Conservation (phyloP, 2,888 invertebrate genomes). For the Stramonita haemastoma region DNA sequence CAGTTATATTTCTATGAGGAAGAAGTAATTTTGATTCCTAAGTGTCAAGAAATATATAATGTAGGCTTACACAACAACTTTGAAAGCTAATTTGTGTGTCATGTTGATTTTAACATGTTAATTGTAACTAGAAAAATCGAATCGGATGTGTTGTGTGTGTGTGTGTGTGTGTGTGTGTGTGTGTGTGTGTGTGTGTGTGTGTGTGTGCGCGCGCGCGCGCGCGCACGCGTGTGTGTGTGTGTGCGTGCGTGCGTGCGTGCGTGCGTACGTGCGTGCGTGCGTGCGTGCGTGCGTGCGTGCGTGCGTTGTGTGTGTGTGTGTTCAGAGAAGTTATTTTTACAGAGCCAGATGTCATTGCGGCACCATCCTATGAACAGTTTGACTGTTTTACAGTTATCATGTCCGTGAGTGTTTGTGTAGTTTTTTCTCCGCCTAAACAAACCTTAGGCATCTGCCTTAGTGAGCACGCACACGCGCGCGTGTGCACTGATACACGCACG, state of each 20-base stretch:
- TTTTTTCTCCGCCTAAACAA: neutral
- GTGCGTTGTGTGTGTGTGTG: neutral
- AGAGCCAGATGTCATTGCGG: slow-evolving; percentile 70
- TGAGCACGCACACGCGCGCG: too few species aligned
- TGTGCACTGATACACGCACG: too few species aligned
- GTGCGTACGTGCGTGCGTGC: neutral
- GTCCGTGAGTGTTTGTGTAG: slow-evolving; percentile 56
- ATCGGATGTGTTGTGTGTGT: too few species aligned
- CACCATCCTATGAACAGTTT: slow-evolving; percentile 64
- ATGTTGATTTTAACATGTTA: too few species aligned
- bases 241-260: neutral
- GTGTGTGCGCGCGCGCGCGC: neutral
- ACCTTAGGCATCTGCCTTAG: neutral
- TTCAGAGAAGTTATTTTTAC: slow-evolving; percentile 73
- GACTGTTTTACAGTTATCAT: slow-evolving; percentile 64
- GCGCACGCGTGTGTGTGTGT: neutral
- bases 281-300: neutral
- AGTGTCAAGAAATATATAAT: too few species aligned
- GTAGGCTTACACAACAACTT: too few species aligned
- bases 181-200: slow-evolving; percentile 2
- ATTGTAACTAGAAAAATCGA: too few species aligned
- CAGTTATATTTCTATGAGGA: too few species aligned
- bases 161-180: neutral
- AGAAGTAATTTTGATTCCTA: too few species aligned
- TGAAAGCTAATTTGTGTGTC: too few species aligned